These are phyloP conservation scores for Leptinotarsa undecemlineata DNA, from an alignment of 1,140 invertebrate genomes.

Conservation along the genomic window DNA sequence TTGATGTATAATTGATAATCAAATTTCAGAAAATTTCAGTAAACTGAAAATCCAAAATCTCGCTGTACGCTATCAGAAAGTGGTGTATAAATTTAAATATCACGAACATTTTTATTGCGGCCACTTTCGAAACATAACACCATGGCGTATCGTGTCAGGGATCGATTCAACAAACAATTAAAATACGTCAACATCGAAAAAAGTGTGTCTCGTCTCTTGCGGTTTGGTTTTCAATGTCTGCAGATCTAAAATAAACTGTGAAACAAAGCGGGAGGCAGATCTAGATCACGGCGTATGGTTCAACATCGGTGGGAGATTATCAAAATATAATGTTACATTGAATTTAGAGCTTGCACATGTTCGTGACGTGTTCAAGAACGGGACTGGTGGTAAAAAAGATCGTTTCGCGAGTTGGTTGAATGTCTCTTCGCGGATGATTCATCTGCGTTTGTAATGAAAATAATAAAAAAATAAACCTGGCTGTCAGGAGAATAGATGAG, in stretches of 20 bases:
- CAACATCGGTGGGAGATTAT: slow-evolving; percentile 45
- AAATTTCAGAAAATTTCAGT: no score
- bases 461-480: no score
- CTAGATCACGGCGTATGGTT: slow-evolving; percentile 19
- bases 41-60: no score
- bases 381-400: slow-evolving; percentile 3
- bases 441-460: no score
- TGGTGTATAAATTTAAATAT: no score
- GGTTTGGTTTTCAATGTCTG: background rate
- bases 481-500: no score
- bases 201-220: background rate
- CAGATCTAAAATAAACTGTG: slow-evolving; percentile 38
- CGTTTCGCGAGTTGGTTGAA: background rate
- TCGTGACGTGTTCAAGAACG: background rate
- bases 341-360: slow-evolving; percentile 29
- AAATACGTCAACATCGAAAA: background rate
- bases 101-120: no score
- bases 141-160: no score
- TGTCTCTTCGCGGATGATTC: no score
- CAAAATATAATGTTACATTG: slow-evolving; percentile 49
- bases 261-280: slow-evolving; percentile 44
- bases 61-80: no score
- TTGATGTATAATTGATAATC: no score
- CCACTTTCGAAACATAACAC: no score
- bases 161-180: background rate